Evolutionary conservation across 1,140 invertebrate genomes (phyloP).

Genomic region (Nomia melanderi): DNA sequence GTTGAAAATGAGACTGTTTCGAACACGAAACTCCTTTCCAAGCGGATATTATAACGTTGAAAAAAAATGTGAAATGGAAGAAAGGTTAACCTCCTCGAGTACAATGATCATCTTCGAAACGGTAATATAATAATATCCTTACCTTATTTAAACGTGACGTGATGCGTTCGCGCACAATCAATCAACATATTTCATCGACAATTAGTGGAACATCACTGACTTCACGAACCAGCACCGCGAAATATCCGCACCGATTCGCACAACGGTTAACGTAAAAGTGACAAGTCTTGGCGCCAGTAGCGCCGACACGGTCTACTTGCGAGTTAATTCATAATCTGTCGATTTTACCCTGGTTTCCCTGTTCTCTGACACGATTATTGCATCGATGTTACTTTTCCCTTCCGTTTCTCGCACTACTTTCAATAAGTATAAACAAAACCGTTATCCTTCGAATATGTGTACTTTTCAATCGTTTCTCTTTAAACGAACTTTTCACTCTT

Average conservation of each 20-base stretch:
- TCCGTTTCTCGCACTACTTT: not conserved
- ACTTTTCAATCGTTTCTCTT: too few relatives aligned
- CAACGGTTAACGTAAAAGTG: slow-evolving; percentile 33
- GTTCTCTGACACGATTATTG: not conserved
- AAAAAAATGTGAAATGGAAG: slow-evolving; percentile 27
- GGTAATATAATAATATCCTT: not conserved
- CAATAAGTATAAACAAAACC: not conserved
- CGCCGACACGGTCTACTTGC: slow-evolving; percentile 36
- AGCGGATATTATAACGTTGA: not conserved
- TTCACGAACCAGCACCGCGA: slow-evolving; percentile 18
- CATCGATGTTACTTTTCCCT: not conserved
- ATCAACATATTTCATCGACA: slow-evolving; percentile 51
- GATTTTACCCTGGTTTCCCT: slow-evolving; percentile 2
- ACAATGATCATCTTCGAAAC: not conserved
- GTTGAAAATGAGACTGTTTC: not conserved
- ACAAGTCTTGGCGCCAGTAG: slow-evolving; percentile 38
- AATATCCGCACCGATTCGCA: slow-evolving; percentile 25
- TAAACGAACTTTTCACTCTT: not conserved
- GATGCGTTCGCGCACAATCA: not conserved
- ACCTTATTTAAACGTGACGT: slow-evolving; percentile 38
- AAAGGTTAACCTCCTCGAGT: slow-evolving; percentile 45
- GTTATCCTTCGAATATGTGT: not conserved
- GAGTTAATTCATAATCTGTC: slow-evolving; percentile 18
- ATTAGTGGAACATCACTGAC: slow-evolving; percentile 23
- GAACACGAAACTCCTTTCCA: not conserved